Percentiles rank a stretch among this genome's conserved stretches.
These are phyloP conservation scores for Lepidostoma basale DNA, from an alignment of 1,140 invertebrate species.

Conservation along the genomic window DNA sequence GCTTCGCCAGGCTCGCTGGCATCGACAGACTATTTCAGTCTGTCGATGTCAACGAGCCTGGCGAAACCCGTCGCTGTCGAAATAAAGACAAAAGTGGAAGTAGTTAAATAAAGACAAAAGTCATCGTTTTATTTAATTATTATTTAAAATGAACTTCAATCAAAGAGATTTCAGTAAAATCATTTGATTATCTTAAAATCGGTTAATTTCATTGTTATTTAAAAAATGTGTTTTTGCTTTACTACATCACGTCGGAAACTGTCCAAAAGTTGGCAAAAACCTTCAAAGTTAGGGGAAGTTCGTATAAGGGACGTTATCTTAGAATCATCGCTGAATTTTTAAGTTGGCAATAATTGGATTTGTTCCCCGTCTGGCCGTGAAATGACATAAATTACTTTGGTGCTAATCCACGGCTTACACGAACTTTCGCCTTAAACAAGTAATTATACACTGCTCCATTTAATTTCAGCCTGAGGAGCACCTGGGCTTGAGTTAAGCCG, in stretches of 20 bases:
- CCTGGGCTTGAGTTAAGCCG: not conserved
- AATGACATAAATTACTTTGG: not conserved
- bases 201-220: too few species aligned
- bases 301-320: not conserved
- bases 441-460: slow-evolving; percentile 2
- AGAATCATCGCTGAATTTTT: not conserved
- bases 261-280: not conserved
- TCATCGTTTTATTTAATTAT: too few species aligned
- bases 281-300: not conserved
- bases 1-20: too few species aligned
- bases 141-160: too few species aligned
- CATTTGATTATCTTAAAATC: too few species aligned
- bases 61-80: too few species aligned
- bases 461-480: not conserved
- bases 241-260: not conserved
- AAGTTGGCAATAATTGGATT: not conserved
- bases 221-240: too few species aligned
- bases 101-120: too few species aligned
- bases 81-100: too few species aligned
- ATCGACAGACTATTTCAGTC: too few species aligned
- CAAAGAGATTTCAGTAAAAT: too few species aligned
- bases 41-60: too few species aligned
- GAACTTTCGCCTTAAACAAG: not conserved
- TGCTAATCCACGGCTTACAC: not conserved
- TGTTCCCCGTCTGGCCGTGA: not conserved